These are phyloP conservation scores for Daphoenositta chrysoptera DNA, from an alignment of 2,113 vertebrate species.

Conservation along the genomic window DNA sequence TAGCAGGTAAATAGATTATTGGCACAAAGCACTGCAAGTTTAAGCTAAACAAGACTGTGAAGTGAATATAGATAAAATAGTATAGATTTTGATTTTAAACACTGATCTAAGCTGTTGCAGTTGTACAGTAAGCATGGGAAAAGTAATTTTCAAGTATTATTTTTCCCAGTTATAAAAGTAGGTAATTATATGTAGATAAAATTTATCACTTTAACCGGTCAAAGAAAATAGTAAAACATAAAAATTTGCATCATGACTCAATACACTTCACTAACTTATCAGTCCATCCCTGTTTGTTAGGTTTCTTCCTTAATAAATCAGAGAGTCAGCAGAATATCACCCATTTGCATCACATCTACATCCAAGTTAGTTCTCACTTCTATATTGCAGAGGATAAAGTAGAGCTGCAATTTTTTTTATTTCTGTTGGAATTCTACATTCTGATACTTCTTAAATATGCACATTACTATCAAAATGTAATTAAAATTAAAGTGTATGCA, in stretches of 20 bases:
- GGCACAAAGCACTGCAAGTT: not conserved
- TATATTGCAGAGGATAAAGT: not conserved
- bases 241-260: not conserved
- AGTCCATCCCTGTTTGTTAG: not conserved
- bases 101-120: not conserved
- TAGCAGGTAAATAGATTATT: constrained; percentile 4
- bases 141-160: not conserved
- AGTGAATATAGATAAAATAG: not conserved
- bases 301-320: not conserved
- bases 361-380: not conserved
- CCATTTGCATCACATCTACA: not conserved
- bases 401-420: not conserved
- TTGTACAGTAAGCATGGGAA: not conserved
- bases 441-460: not conserved
- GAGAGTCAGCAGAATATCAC: not conserved
- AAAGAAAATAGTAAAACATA: not conserved
- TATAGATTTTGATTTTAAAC: not conserved
- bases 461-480: not conserved
- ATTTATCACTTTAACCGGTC: not conserved
- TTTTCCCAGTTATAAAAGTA: not conserved
- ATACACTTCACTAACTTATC: not conserved
- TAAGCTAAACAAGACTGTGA: not conserved
- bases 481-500: not conserved
- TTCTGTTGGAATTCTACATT: not conserved
- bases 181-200: not conserved